Conservation (phyloP, 2,888 invertebrate species). For the Cabera pusaria region DNA sequence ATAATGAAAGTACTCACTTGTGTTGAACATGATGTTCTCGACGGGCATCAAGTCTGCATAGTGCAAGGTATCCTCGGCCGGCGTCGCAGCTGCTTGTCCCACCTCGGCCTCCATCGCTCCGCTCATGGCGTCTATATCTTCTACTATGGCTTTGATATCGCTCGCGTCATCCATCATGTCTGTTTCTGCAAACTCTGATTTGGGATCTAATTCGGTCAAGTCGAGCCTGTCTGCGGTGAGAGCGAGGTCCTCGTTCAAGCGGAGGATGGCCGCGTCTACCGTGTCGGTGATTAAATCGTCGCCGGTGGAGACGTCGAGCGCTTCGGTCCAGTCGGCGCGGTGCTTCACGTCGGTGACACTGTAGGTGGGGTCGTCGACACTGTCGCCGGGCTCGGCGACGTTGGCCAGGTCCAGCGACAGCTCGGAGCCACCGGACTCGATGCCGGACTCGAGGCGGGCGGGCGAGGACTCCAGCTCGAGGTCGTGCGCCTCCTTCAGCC, state of each 20-base stretch:
- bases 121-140: constrained; percentile 46
- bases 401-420: constrained; percentile 27
- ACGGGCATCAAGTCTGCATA: constrained; percentile 42
- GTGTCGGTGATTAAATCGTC: constrained; percentile 9
- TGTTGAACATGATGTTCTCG: constrained; percentile 36
- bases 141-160: constrained; percentile 45
- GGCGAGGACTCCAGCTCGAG: constrained; percentile 3
- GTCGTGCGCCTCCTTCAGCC: background rate
- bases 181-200: constrained; percentile 1
- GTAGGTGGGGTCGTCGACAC: background rate
- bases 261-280: constrained; percentile 17
- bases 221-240: constrained; percentile 13
- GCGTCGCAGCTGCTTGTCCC: background rate
- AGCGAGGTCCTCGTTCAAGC: too few species aligned
- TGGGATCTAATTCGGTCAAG: background rate
- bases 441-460: constrained; percentile 23
- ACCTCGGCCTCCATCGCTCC: constrained; percentile 30
- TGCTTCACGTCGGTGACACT: background rate
- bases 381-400: constrained; percentile 22
- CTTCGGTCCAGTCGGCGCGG: background rate
- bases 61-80: constrained; percentile 20
- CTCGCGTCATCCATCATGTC: constrained; percentile 31
- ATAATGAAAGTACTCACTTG: constrained; percentile 48
- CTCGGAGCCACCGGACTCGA: constrained; percentile 41
- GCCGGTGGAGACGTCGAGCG: background rate